phyloP scores from a whole-genome alignment of 2,113 vertebrate species.

The Aegithalos caudatus region DNA sequence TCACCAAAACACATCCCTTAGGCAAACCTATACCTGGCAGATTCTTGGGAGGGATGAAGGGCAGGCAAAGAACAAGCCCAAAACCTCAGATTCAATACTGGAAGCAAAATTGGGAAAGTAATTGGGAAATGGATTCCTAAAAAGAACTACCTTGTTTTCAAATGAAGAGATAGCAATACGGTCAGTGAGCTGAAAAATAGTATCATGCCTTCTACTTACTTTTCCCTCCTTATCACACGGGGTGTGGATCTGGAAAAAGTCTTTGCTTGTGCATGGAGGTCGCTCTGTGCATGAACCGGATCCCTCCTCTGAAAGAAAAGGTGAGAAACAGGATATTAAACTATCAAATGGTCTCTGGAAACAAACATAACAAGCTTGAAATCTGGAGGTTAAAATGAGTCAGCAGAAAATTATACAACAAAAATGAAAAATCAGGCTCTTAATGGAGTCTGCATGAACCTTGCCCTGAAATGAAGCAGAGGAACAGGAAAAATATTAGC shows the following conservation, averaged over 20 bases:
- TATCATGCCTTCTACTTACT: slow-evolving; percentile 66
- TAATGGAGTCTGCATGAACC: neutral
- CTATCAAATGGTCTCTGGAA: neutral
- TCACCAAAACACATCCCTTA: neutral
- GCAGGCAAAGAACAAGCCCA: neutral
- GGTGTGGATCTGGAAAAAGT: slow-evolving; percentile 94
- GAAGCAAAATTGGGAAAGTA: neutral
- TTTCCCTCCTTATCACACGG: slow-evolving; percentile 89
- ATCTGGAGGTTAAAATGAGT: neutral
- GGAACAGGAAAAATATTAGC: neutral
- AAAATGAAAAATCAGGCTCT: neutral
- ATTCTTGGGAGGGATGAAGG: neutral
- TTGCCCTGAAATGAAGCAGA: neutral
- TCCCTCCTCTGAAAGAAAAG: slow-evolving; percentile 81
- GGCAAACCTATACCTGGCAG: neutral
- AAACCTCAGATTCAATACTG: neutral
- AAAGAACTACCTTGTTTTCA: neutral
- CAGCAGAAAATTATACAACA: neutral
- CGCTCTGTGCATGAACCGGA: slow-evolving; percentile 79
- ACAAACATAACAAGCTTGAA: rapidly evolving
- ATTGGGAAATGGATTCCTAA: neutral
- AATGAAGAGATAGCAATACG: neutral
- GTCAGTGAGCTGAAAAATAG: neutral
- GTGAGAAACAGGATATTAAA: neutral
- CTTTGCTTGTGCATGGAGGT: slow-evolving; percentile 85